Evolutionary conservation across 2,113 vertebrate genomes (phyloP), one percentile per base, ranked within the genome.

Genomic region (Larimichthys crocea): DNA sequence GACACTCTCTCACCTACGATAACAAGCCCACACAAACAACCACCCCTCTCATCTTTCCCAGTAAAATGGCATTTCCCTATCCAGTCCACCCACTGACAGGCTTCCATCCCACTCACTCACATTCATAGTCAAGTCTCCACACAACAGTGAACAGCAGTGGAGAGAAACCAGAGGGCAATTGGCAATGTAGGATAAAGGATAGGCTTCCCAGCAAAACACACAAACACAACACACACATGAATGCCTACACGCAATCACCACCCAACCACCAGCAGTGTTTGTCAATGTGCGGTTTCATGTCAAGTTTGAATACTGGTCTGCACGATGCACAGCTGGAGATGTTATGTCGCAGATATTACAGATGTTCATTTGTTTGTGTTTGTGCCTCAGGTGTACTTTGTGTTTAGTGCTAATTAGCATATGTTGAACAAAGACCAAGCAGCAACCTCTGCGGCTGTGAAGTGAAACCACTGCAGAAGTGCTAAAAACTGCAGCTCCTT

Each of bases 101-200:
- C 50, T 59, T 84, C 84, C 62, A 77, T 80, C 74, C 66, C 44
- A 57, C 77, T 44, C 35, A 48, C 57, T 70, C 73, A 56, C 44
- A 42, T 65, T 60, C 53, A 76, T 42, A 64, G 16, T 26, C 72
- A 11, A n/a, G 20, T 19, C 2, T 5, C 15, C 2, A 53, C 35
- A 76, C 53, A 62, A 35, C 71, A 46, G 24, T 64, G 44, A 19
- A 26, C 48, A 63, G 56, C 14, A 70, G 35, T 74, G 26, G 48
- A 74, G 68, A 35, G 62, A 82, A 70, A 44, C 73, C 60, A 74
- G 42, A 29, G 74, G 48, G n/a, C 63, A 60, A 82, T 22, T 86
- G 66, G 70, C 61, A 74, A 46, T 49, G 68, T 62, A 69, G 57
- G 44, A 74, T 44, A 74, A 76, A 63, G 14, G n/a, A 76, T 12